phyloP scores from a whole-genome alignment of 2,888 invertebrate genomes.

The Aelia acuminata region DNA sequence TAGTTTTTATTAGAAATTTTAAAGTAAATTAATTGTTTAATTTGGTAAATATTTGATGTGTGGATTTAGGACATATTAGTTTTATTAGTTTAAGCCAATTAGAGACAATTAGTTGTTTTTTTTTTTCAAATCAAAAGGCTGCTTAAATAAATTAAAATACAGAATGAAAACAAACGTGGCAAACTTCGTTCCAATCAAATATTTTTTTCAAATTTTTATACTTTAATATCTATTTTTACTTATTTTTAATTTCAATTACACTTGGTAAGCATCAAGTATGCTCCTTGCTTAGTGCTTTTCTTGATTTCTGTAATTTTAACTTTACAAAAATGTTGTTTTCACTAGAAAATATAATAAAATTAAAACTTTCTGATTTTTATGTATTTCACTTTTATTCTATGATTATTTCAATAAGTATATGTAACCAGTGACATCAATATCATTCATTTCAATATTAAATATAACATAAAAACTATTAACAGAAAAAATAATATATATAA shows the following conservation, averaged over 20 bases:
- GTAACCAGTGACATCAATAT: too few relatives aligned
- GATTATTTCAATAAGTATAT: too few relatives aligned
- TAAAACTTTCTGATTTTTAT: not conserved
- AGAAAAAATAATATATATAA: not conserved
- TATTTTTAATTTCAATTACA: not conserved
- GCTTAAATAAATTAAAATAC: not conserved
- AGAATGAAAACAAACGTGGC: not conserved
- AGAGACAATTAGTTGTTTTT: slow-evolving; percentile 23
- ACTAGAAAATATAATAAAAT: not conserved
- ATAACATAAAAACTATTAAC: not conserved
- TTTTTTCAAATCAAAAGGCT: not conserved
- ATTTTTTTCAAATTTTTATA: not conserved
- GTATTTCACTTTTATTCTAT: too few relatives aligned
- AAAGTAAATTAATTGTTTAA: not conserved
- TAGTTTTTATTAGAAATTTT: slow-evolving; percentile 24
- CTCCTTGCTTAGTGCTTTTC: not conserved
- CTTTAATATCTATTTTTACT: not conserved
- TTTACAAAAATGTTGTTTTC: not conserved
- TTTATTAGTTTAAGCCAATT: not conserved
- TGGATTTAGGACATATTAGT: slow-evolving; percentile 36
- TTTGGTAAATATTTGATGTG: slow-evolving; percentile 41
- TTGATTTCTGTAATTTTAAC: not conserved
- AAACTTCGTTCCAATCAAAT: not conserved
- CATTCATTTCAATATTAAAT: not conserved
- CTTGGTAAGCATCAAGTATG: not conserved